Evolutionary conservation across 2,797 vertebrate species (phyloP).

Genomic region (Odontamblyopus rebecca): DNA sequence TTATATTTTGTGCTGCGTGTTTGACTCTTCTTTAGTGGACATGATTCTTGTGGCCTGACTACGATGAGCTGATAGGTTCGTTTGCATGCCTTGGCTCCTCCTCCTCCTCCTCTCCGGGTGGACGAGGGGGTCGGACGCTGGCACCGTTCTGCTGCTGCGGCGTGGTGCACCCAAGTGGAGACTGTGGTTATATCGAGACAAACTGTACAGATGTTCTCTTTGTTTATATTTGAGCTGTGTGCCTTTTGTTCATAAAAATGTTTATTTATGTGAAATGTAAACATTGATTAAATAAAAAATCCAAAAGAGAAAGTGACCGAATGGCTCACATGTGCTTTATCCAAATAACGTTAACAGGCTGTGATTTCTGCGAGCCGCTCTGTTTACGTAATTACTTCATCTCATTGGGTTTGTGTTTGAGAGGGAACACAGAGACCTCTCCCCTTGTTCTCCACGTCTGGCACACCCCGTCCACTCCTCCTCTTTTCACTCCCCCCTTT

Average conservation of each 20-base stretch:
- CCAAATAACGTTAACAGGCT: slow-evolving; percentile 10
- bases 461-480: slow-evolving; percentile 5
- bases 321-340: slow-evolving; percentile 32
- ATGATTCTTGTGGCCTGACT: slow-evolving; percentile 64
- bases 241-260: slow-evolving; percentile 93
- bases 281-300: slow-evolving; percentile 81
- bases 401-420: slow-evolving; percentile 24
- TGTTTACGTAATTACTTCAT: slow-evolving; percentile 32
- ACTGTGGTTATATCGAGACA: slow-evolving; percentile 72
- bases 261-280: slow-evolving; percentile 93
- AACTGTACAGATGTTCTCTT: slow-evolving; percentile 86
- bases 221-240: slow-evolving; percentile 91
- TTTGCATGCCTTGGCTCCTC: slow-evolving; percentile 41
- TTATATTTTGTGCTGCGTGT: slow-evolving; percentile 57
- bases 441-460: slow-evolving; percentile 19
- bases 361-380: slow-evolving; percentile 17
- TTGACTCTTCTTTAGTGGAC: slow-evolving; percentile 60
- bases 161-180: slow-evolving; percentile 44
- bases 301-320: slow-evolving; percentile 59
- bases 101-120: slow-evolving; percentile 38
- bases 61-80: slow-evolving; percentile 49
- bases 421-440: slow-evolving; percentile 24
- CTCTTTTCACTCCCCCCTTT: background rate
- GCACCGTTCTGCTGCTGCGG: slow-evolving; percentile 40
- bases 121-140: slow-evolving; percentile 40